phyloP scores from a whole-genome alignment of 2,888 invertebrate species.

The Ecliptopera silaceata region DNA sequence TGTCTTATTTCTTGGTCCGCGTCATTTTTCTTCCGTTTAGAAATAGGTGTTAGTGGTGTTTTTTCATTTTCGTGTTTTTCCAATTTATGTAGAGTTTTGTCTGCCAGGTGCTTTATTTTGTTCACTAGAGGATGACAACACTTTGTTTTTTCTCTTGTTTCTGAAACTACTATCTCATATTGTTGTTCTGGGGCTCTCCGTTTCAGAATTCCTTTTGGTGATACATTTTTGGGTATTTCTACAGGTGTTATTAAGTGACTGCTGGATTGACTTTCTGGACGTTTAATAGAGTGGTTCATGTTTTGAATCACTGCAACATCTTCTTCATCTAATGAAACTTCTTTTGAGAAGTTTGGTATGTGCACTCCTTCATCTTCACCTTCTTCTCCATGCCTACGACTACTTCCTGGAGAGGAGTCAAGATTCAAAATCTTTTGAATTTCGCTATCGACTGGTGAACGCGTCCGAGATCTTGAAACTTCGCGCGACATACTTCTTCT shows the following conservation, averaged over 20 bases:
- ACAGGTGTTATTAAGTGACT: constrained; percentile 57
- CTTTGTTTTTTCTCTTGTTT: constrained; percentile 77
- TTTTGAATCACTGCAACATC: constrained; percentile 60
- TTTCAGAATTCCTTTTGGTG: constrained; percentile 81
- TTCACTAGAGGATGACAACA: constrained; percentile 85
- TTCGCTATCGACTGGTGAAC: constrained; percentile 65
- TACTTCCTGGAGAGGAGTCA: constrained; percentile 78
- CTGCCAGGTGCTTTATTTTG: constrained; percentile 85
- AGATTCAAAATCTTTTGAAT: constrained; percentile 72
- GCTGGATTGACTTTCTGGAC: constrained; percentile 59
- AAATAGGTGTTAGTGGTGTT: constrained; percentile 61
- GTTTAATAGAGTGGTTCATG: constrained; percentile 53
- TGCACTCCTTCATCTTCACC: constrained; percentile 74
- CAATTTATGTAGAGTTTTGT: constrained; percentile 81
- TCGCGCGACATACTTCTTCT: constrained; percentile 78
- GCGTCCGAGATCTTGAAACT: constrained; percentile 72
- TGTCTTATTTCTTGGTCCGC: constrained; percentile 83
- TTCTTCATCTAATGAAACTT: constrained; percentile 73
- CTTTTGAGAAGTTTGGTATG: constrained; percentile 79
- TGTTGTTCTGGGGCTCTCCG: constrained; percentile 72
- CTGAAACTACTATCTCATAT: constrained; percentile 67
- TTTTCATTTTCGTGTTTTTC: constrained; percentile 75
- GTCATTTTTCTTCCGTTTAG: constrained; percentile 78
- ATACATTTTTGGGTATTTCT: constrained; percentile 69
- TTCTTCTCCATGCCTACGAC: constrained; percentile 74